These are phyloP conservation scores for Onychostruthus taczanowskii DNA, from an alignment of 2,113 vertebrate species.

Conservation along the genomic window DNA sequence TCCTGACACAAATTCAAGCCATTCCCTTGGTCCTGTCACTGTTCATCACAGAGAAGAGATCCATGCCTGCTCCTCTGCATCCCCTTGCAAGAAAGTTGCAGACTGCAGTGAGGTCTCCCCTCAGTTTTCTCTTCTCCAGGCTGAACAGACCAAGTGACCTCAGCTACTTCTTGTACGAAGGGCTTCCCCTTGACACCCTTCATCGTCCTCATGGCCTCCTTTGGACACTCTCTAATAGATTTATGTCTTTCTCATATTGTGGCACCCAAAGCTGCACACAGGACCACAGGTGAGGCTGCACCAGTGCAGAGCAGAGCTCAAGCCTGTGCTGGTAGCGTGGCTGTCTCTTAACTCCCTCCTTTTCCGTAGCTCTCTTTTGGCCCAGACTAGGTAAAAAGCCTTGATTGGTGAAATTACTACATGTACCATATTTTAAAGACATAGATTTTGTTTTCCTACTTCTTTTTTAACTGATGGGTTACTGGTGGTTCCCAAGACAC, in stretches of 20 bases:
- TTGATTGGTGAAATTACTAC: not conserved
- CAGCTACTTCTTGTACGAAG: not conserved
- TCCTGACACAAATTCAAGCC: not conserved
- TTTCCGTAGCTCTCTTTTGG: not conserved
- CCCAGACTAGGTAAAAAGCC: not conserved
- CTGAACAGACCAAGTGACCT: not conserved
- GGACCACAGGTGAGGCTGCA: not conserved
- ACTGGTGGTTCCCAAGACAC: not conserved
- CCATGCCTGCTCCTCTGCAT: not conserved
- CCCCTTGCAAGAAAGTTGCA: accelerated
- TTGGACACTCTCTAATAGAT: accelerated
- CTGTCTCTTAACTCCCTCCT: not conserved
- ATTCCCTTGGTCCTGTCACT: not conserved
- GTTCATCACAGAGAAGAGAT: not conserved
- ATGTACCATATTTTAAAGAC: not conserved
- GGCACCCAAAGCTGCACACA: not conserved
- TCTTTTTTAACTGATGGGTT: not conserved
- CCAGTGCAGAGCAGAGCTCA: not conserved
- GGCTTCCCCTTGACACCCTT: not conserved
- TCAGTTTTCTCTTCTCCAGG: not conserved
- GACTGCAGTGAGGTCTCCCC: not conserved
- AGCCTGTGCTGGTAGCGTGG: not conserved
- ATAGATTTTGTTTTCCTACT: not conserved
- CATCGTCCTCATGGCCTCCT: no score
- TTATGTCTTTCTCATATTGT: not conserved